phyloP scores from a whole-genome alignment of 2,888 invertebrate species.

The Tetragonisca angustula region DNA sequence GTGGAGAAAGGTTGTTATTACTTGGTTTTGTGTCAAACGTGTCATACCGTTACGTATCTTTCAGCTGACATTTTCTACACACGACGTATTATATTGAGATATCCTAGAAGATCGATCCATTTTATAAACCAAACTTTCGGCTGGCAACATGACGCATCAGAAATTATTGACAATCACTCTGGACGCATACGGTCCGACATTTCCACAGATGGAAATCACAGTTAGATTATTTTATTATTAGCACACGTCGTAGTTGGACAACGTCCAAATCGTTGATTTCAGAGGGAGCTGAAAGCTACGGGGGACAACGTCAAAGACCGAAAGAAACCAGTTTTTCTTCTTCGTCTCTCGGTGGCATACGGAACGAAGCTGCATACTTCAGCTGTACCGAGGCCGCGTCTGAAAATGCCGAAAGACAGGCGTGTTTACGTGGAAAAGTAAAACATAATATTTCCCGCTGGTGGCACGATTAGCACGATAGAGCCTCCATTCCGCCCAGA shows the following conservation, averaged over 20 bases:
- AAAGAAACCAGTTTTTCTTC: background rate
- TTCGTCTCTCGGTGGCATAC: background rate
- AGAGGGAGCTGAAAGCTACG: background rate
- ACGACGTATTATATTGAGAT: too few relatives aligned
- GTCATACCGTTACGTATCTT: too few relatives aligned
- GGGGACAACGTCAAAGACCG: background rate
- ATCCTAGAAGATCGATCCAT: too few relatives aligned
- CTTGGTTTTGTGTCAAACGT: too few relatives aligned
- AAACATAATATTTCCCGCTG: conserved; percentile 54
- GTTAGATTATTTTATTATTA: background rate
- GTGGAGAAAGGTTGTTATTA: too few relatives aligned
- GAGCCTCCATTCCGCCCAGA: conserved; percentile 18
- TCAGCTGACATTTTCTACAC: too few relatives aligned
- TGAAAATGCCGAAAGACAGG: conserved; percentile 21
- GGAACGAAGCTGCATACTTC: background rate
- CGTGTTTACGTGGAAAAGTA: conserved; percentile 36
- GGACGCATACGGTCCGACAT: too few relatives aligned
- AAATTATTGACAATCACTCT: too few relatives aligned
- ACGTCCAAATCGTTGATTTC: background rate
- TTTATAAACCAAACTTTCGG: too few relatives aligned
- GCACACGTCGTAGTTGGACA: background rate
- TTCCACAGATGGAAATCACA: background rate
- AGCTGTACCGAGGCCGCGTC: too few relatives aligned
- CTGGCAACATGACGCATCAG: too few relatives aligned
- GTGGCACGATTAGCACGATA: conserved; percentile 25